Evolutionary conservation across 2,888 invertebrate species (phyloP).

Genomic region (Syrphus vitripennis): DNA sequence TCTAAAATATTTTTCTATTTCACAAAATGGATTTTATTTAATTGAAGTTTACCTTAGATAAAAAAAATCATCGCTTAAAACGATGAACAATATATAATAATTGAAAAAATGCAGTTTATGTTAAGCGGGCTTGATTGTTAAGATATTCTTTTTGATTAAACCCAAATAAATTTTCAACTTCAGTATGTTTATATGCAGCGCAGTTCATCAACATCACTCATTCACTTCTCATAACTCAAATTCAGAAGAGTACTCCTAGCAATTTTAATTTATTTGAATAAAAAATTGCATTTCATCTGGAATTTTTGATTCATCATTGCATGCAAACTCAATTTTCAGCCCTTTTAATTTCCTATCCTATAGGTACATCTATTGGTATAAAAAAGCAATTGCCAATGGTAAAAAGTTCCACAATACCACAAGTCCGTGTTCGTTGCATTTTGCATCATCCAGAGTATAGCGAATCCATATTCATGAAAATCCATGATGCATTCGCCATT

Average conservation of each 20-base stretch:
- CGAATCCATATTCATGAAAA: constrained; percentile 25
- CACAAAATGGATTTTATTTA: too few species aligned
- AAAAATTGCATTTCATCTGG: constrained; percentile 6
- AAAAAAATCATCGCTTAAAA: too few species aligned
- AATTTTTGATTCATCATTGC: constrained; percentile 7
- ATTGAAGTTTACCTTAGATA: too few species aligned
- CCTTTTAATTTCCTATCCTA: constrained; percentile 3
- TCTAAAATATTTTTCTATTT: too few species aligned
- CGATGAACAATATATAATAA: too few species aligned
- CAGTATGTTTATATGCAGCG: not conserved
- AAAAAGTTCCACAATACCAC: constrained; percentile 13
- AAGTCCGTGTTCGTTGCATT: constrained; percentile 17
- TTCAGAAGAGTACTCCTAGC: constrained; percentile 8
- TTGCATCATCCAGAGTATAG: not conserved
- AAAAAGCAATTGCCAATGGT: not conserved
- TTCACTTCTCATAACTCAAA: constrained; percentile 11
- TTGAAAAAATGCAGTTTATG: not conserved
- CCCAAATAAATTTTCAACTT: not conserved
- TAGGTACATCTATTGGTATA: not conserved
- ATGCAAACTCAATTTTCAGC: constrained; percentile 44
- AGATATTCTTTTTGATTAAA: not conserved
- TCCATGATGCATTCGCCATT: constrained; percentile 1
- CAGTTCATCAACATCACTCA: not conserved
- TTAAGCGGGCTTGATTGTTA: not conserved
- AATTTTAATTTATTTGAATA: constrained; percentile 10